Percentiles rank a stretch among this genome's conserved stretches.
Conservation (phyloP, 2,113 vertebrate species). For the human region GRCh38 chr3:142713001-142713500, state of each 20-base stretch:
- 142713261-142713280: constrained; percentile 35
- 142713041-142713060: not conserved
- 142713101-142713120: not conserved
- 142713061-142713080: constrained; percentile 36
- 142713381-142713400: constrained; percentile 13
- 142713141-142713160: not conserved
- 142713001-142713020: not conserved
- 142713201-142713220: constrained; percentile 1
- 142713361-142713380: not conserved
- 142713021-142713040: constrained; percentile 31
- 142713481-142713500: constrained; percentile 54
- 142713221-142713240: constrained; percentile 33
- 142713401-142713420: constrained; percentile 60
- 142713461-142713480: constrained; percentile 68
- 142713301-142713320: constrained; percentile 8
- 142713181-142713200: constrained; percentile 40
- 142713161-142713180: constrained; percentile 23
- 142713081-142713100: not conserved
- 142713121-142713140: constrained; percentile 36
- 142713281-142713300: not conserved
- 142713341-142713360: not conserved
- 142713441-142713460: constrained; percentile 62
- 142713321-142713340: not conserved
- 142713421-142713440: constrained; percentile 57
- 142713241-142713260: not conserved